Evolutionary conservation across 2,888 invertebrate genomes (phyloP).

Genomic region (Acanthosoma haemorrhoidale): DNA sequence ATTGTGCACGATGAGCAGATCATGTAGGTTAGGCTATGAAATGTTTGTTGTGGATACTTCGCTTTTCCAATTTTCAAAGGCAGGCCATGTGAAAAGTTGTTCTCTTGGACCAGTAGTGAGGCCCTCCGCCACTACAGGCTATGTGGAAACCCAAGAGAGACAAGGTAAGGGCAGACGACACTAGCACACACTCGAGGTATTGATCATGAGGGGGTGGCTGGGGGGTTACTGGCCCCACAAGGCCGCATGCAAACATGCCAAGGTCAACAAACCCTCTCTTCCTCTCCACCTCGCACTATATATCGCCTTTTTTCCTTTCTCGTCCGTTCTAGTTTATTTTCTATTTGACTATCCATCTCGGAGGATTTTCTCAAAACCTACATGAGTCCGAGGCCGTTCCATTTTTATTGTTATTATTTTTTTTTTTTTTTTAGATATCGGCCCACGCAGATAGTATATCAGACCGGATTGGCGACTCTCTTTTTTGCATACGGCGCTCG

Average conservation of each 20-base stretch:
- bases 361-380: too few relatives aligned
- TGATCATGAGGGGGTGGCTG: background rate
- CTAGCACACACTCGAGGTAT: too few relatives aligned
- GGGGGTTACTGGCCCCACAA: background rate
- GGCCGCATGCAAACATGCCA: background rate
- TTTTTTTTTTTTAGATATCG: background rate
- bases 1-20: too few relatives aligned
- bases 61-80: too few relatives aligned
- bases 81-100: too few relatives aligned
- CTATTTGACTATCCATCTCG: background rate
- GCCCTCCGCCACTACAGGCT: too few relatives aligned
- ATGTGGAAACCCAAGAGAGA: too few relatives aligned
- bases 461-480: background rate
- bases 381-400: too few relatives aligned
- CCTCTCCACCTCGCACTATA: background rate
- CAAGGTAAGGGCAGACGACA: too few relatives aligned
- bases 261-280: constrained; percentile 6
- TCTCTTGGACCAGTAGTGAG: too few relatives aligned
- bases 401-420: background rate
- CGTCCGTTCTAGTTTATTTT: background rate
- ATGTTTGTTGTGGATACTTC: too few relatives aligned
- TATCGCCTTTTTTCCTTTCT: background rate
- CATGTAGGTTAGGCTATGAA: too few relatives aligned
- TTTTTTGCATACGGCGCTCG: background rate
- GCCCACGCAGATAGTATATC: background rate